Evolutionary conservation across 2,113 vertebrate species (phyloP).

Genomic region (Oenanthe oenanthe): DNA sequence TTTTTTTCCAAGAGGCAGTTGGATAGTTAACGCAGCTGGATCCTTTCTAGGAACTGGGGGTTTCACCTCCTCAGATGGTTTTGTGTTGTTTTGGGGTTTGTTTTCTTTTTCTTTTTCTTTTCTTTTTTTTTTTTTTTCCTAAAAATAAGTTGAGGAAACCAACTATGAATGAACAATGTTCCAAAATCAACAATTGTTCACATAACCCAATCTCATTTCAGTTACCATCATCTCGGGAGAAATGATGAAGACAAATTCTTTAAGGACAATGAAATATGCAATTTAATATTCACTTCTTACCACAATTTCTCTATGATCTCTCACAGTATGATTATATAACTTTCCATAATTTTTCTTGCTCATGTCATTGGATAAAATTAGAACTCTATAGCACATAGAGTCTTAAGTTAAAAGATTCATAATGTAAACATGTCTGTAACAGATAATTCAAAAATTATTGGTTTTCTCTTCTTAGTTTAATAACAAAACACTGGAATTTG

Average conservation of each 20-base stretch:
- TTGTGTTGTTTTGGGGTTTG: background rate
- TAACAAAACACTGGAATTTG: background rate
- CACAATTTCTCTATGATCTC: background rate
- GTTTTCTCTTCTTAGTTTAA: constrained; percentile 10
- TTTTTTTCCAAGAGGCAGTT: background rate
- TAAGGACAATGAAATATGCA: background rate
- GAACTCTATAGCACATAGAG: background rate
- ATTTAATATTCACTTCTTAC: background rate
- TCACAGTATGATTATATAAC: background rate
- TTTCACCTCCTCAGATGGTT: constrained; percentile 20
- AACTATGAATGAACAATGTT: background rate
- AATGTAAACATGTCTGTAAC: constrained; percentile 8
- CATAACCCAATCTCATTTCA: background rate
- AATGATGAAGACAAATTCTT: background rate
- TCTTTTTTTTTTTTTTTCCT: background rate
- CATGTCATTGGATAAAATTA: background rate
- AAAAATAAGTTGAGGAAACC: constrained; percentile 16
- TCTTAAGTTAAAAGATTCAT: background rate
- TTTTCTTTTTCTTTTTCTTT: background rate
- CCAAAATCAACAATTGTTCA: background rate
- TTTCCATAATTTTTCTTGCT: background rate
- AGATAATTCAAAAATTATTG: constrained; percentile 37
- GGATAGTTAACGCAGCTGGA: constrained; percentile 3
- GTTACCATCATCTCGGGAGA: background rate
- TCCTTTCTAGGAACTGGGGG: constrained; percentile 11